Evolutionary conservation across 2,888 invertebrate genomes (phyloP).

Genomic region (Pteria penguin): DNA sequence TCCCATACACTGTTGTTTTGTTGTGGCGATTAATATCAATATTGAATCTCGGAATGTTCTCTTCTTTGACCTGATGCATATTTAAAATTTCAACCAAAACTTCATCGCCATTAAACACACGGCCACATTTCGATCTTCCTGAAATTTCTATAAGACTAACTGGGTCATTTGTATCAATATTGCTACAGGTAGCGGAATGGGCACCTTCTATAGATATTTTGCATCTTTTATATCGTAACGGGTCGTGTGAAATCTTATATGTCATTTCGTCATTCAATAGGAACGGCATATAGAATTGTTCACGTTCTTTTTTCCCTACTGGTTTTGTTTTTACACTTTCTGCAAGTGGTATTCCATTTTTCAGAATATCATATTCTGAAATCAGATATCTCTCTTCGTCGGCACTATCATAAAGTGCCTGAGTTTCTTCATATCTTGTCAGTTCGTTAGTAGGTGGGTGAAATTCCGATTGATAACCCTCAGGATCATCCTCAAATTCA

Average conservation of each 20-base stretch:
- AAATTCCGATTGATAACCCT: not conserved
- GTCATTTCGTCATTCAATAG: not conserved
- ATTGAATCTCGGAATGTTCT: not conserved
- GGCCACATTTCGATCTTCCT: conserved; percentile 56
- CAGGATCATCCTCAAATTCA: not conserved
- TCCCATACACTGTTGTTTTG: conserved; percentile 46
- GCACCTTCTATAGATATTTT: conserved; percentile 47
- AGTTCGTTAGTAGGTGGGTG: not conserved
- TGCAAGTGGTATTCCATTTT: not conserved
- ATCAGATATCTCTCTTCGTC: not conserved
- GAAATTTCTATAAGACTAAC: conserved; percentile 50
- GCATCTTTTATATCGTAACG: conserved; percentile 50
- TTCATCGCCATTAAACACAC: conserved; percentile 56
- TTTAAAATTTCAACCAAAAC: conserved; percentile 58
- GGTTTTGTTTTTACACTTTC: not conserved
- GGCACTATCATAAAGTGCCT: not conserved
- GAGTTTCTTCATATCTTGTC: not conserved
- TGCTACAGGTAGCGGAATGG: conserved; percentile 51
- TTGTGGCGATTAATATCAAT: conserved; percentile 19
- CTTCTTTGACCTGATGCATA: not conserved
- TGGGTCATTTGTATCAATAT: conserved; percentile 26
- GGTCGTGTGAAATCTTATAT: conserved; percentile 11
- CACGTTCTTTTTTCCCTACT: not conserved
- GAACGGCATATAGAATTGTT: conserved; percentile 5
- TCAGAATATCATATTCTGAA: not conserved